phyloP scores from a whole-genome alignment of 35 echinoderm and acorn worm species.

The Chiridota heheva region DNA sequence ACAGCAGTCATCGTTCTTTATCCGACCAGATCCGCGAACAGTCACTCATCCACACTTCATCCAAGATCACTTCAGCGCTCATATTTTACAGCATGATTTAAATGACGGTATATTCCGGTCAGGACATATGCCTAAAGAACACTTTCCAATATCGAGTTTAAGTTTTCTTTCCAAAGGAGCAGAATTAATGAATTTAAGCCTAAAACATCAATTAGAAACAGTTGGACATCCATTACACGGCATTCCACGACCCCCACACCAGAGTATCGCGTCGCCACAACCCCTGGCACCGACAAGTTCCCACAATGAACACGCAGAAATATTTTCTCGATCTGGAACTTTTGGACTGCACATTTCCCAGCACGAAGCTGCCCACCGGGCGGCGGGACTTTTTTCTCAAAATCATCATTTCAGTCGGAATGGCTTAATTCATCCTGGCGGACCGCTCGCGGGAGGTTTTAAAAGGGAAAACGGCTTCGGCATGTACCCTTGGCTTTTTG shows the following conservation, averaged over 20 bases:
- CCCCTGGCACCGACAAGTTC: background rate
- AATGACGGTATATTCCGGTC: no score
- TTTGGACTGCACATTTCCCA: background rate
- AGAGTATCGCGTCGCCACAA: conserved; percentile 18
- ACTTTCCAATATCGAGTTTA: conserved; percentile 28
- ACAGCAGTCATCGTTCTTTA: conserved; percentile 33
- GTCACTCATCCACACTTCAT: conserved; percentile 18
- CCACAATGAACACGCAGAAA: conserved; percentile 42
- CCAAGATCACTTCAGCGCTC: background rate
- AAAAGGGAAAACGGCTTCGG: conserved; percentile 41
- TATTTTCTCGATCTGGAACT: background rate
- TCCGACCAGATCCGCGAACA: conserved; percentile 31
- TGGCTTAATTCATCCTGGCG: no score
- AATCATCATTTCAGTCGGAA: background rate
- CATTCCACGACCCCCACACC: background rate
- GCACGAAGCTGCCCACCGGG: conserved; percentile 1
- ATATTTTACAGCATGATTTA: no score
- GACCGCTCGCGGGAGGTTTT: background rate
- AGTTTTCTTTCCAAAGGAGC: conserved; percentile 49
- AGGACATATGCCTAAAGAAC: conserved; percentile 3
- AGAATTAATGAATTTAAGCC: conserved; percentile 41
- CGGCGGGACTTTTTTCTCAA: background rate
- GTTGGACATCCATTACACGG: conserved; percentile 14
- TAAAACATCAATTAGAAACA: conserved; percentile 41
- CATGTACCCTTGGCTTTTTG: conserved; percentile 38